phyloP scores from a whole-genome alignment of 2,888 invertebrate genomes.

The Melanargia galathea region DNA sequence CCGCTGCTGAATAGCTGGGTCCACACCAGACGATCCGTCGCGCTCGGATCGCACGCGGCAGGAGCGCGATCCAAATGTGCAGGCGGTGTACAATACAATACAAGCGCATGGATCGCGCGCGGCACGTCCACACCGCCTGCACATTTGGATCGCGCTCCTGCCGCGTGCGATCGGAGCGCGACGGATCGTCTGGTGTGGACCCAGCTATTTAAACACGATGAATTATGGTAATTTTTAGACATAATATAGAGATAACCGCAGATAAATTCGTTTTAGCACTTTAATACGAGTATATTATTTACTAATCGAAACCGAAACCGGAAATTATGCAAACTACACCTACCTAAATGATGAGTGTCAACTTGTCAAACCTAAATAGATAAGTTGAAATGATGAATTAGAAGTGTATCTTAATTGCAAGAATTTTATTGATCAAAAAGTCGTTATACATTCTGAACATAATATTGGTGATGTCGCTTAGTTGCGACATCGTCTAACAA shows the following conservation, averaged over 20 bases:
- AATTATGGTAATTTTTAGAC: not conserved
- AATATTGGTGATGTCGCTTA: not conserved
- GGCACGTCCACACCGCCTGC: too few species aligned
- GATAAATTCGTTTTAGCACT: slow-evolving; percentile 10
- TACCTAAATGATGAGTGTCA: slow-evolving; percentile 8
- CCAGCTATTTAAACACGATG: slow-evolving; percentile 4
- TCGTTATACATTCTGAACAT: not conserved
- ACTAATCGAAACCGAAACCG: slow-evolving; percentile 7
- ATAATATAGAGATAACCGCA: slow-evolving; percentile 4
- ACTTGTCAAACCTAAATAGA: not conserved
- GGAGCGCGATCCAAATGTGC: too few species aligned
- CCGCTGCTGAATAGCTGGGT: not conserved
- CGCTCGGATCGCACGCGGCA: too few species aligned
- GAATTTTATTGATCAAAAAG: not conserved
- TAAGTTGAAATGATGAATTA: not conserved
- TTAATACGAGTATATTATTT: slow-evolving; percentile 8
- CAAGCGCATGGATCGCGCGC: too few species aligned
- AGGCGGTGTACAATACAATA: too few species aligned
- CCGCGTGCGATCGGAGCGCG: too few species aligned
- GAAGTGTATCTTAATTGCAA: not conserved
- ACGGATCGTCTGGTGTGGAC: too few species aligned
- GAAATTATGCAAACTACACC: slow-evolving; percentile 13
- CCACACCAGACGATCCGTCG: too few species aligned
- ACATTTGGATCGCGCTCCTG: too few species aligned
- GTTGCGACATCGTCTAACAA: not conserved